Evolutionary conservation across 2,113 vertebrate genomes (phyloP).

Genomic region (Smithornis capensis): DNA sequence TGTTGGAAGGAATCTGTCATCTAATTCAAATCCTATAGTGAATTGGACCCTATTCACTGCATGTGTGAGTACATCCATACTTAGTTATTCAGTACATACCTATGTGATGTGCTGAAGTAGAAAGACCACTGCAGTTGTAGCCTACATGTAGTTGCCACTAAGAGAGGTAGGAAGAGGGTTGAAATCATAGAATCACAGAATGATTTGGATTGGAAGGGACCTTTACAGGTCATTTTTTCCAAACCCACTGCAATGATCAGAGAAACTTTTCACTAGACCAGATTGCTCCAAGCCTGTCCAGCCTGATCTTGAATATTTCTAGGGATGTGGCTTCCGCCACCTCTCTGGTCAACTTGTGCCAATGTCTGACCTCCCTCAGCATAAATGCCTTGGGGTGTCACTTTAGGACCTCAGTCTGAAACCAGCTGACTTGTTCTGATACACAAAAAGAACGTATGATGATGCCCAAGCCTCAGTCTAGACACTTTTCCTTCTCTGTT

Average conservation of each 20-base stretch:
- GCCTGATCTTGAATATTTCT: background rate
- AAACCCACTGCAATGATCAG: background rate
- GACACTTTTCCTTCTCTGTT: background rate
- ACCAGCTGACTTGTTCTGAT: background rate
- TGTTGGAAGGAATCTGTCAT: background rate
- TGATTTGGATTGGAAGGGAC: background rate
- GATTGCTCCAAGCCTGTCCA: background rate
- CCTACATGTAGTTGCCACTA: background rate
- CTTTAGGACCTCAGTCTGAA: background rate
- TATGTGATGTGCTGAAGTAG: background rate
- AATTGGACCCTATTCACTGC: background rate
- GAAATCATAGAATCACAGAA: background rate
- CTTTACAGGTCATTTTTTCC: background rate
- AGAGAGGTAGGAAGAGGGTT: background rate
- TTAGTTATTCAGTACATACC: background rate
- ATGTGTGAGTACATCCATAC: fast-evolving
- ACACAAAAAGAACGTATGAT: background rate
- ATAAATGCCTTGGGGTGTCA: background rate
- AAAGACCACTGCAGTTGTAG: background rate
- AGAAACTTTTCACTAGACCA: too few relatives aligned
- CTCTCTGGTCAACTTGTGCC: background rate
- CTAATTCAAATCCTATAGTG: background rate
- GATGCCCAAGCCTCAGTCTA: background rate
- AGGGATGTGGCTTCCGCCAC: background rate
- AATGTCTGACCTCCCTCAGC: background rate